Conservation (phyloP, 2,113 vertebrate species). For the Lipophrys pholis region DNA sequence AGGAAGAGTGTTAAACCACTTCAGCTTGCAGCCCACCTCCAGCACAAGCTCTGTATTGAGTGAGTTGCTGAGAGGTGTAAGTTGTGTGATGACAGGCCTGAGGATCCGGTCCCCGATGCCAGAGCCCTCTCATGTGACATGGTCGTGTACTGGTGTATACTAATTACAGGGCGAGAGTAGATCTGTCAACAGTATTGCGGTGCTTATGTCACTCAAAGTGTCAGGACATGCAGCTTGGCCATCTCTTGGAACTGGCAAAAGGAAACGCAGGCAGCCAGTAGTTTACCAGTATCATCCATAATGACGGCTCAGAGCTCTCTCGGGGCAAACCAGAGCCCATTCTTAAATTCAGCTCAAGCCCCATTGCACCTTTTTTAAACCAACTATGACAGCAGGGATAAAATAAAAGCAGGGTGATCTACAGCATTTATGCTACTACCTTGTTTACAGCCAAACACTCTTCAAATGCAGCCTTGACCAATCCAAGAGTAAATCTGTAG, state of each 20-base stretch:
- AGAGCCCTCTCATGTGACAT: constrained; percentile 66
- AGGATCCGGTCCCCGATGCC: constrained; percentile 45
- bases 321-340: background rate
- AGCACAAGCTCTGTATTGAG: constrained; percentile 39
- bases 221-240: constrained; percentile 40
- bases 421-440: constrained; percentile 12
- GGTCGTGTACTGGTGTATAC: constrained; percentile 39
- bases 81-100: constrained; percentile 64
- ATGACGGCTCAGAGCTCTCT: constrained; percentile 17
- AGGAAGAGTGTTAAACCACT: constrained; percentile 42
- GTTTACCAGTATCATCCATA: constrained; percentile 18
- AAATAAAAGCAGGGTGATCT: constrained; percentile 28
- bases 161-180: constrained; percentile 63
- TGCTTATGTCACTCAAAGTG: constrained; percentile 64
- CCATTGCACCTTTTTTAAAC: constrained; percentile 25
- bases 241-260: constrained; percentile 19
- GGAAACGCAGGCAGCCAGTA: constrained; percentile 34
- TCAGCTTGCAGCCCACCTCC: constrained; percentile 31
- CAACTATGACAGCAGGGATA: constrained; percentile 33
- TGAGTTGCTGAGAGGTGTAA: constrained; percentile 62
- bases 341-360: constrained; percentile 16
- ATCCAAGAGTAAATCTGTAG: constrained; percentile 27
- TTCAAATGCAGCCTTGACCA: constrained; percentile 30
- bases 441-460: constrained; percentile 46
- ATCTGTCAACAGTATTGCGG: constrained; percentile 60